A percentile compares a stretch with the other conserved stretches of the same genome.
phyloP scores from a whole-genome alignment of 2,888 invertebrate species.

The Atherix ibis region DNA sequence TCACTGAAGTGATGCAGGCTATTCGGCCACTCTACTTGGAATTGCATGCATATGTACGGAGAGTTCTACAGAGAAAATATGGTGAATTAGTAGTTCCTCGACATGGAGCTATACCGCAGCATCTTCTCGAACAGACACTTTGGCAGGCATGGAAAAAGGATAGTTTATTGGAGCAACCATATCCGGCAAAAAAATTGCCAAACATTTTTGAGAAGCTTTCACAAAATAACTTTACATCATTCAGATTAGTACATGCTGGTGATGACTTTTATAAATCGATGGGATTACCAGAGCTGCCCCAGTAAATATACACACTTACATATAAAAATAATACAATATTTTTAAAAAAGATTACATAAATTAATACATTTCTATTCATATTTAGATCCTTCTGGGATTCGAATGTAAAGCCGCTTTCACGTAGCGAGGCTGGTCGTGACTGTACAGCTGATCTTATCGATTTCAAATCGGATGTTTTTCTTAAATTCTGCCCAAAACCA shows the following conservation, averaged over 20 bases:
- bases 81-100: conserved; percentile 44
- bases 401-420: neutral
- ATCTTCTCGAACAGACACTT: conserved; percentile 64
- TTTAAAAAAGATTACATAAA: too few relatives aligned
- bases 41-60: conserved; percentile 62
- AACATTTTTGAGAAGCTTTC: conserved; percentile 54
- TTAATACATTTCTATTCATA: too few relatives aligned
- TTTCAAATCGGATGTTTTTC: conserved; percentile 15
- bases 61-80: conserved; percentile 47
- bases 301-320: conserved; percentile 4
- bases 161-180: conserved; percentile 42
- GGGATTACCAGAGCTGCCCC: conserved; percentile 51
- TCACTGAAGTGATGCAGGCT: neutral
- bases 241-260: conserved; percentile 57
- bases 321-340: neutral
- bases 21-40: conserved; percentile 52
- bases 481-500: conserved; percentile 40
- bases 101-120: conserved; percentile 54
- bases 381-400: neutral
- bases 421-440: conserved; percentile 3
- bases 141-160: conserved; percentile 48
- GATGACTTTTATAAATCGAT: conserved; percentile 66
- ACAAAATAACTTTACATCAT: conserved; percentile 38
- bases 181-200: conserved; percentile 43
- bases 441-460: conserved; percentile 13